Evolutionary conservation across 2,888 invertebrate genomes (phyloP), one percentile per base, ranked within the genome.

Genomic region (Harpagoxenus sublaevis): DNA sequence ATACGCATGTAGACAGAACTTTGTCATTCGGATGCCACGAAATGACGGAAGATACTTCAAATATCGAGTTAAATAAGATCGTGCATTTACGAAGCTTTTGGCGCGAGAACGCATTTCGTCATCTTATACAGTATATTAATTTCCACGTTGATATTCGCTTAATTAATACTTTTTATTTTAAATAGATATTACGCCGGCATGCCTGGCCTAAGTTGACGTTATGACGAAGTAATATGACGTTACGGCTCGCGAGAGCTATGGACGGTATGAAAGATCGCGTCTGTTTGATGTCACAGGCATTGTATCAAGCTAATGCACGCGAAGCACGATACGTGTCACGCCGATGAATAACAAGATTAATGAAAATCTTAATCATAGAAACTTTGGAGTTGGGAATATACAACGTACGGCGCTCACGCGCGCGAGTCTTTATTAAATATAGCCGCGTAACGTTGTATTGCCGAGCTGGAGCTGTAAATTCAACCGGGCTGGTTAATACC

Each of bases 361-460:
- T 84, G 84, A 84, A 84, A 84, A 84, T 84, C 81, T 84, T 84
- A 84, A 84, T 84, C 81, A 84, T 62, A 65, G 75, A 53, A 81
- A 81, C 79, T 81, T 73, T 51, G 39, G 28, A 81, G 73, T 73
- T 51, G 60, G 28, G 60, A 73, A 60, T 48, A 73, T 39, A 73
- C 23, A 23, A 23, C 23, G 23, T 23, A 73, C 60, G 51, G 48
- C 73, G 79, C 23, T 81, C 60, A 9, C 60, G 60, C 57, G 79
- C 48, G 73, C 73, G 28, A 51, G 73, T 79, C 79, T 81, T 81
- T 73, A 81, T 81, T 73, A 81, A 60, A 73, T 60, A 81, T 39
- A 73, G 60, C 48, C 57, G 18, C 73, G 79, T 62, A 60, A 73
- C 79, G 60, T 35, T 66, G 75, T 70, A 68, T 78, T 55, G 78